These are phyloP conservation scores for Yponomeuta evonymella DNA, from an alignment of 2,888 invertebrate genomes.

Conservation along the genomic window DNA sequence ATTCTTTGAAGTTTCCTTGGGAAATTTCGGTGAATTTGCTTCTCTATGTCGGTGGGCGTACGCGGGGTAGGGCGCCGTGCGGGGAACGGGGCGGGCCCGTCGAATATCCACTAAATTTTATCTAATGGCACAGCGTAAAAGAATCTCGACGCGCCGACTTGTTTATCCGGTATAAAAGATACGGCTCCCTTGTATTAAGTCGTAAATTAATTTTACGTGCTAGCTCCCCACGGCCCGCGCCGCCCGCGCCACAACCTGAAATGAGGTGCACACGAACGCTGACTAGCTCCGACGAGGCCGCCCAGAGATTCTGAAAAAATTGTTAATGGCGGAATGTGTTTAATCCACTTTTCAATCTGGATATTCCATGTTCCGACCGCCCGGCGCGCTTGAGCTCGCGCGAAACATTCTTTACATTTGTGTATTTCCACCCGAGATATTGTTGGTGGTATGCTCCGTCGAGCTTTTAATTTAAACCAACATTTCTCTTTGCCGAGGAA, in stretches of 20 bases:
- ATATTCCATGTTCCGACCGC: neutral
- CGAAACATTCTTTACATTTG: neutral
- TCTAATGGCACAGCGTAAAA: slow-evolving; percentile 41
- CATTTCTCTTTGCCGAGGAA: neutral
- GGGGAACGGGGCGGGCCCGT: slow-evolving; percentile 20
- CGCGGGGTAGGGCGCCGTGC: slow-evolving; percentile 21
- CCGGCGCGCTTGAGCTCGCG: neutral
- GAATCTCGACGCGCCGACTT: slow-evolving; percentile 36
- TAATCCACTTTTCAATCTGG: slow-evolving; percentile 9
- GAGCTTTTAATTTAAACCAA: neutral
- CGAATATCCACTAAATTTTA: slow-evolving; percentile 40
- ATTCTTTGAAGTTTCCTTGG: slow-evolving; percentile 13
- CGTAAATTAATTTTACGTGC: slow-evolving; percentile 58
- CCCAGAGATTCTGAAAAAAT: slow-evolving; percentile 2
- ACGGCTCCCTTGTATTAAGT: slow-evolving; percentile 47
- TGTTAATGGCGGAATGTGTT: slow-evolving; percentile 10
- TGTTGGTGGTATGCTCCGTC: neutral
- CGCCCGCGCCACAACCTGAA: slow-evolving; percentile 28
- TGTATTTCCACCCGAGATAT: neutral
- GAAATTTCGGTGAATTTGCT: slow-evolving; percentile 16
- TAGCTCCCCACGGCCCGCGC: slow-evolving; percentile 4
- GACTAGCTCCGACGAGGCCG: slow-evolving; percentile 31
- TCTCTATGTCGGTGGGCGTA: slow-evolving; percentile 19
- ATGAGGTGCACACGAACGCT: slow-evolving; percentile 42
- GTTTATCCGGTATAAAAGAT: slow-evolving; percentile 44